These are phyloP conservation scores for Thamnophis elegans DNA, from an alignment of 2,797 vertebrate genomes.

Conservation along the genomic window DNA sequence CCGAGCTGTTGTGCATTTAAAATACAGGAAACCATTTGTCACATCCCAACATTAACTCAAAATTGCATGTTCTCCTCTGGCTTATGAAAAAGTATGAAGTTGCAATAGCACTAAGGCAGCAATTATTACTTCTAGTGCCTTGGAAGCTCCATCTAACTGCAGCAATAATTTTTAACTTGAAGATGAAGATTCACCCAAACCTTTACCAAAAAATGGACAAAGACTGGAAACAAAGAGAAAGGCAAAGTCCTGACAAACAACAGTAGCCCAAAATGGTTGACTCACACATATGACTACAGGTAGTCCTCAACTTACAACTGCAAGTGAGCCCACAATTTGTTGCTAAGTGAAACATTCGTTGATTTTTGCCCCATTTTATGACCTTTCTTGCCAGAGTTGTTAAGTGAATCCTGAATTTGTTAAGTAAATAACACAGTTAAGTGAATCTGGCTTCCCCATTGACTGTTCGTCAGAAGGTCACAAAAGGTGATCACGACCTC, in stretches of 20 bases:
- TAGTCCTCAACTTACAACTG: neutral
- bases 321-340: neutral
- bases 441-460: neutral
- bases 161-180: neutral
- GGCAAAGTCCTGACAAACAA: neutral
- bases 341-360: neutral
- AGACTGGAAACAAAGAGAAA: neutral
- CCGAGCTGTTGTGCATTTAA: neutral
- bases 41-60: neutral
- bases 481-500: neutral
- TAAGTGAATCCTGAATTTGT: neutral
- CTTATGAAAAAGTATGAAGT: neutral
- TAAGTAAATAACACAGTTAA: neutral
- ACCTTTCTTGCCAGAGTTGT: neutral
- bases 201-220: neutral
- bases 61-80: neutral
- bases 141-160: neutral
- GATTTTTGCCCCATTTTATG: neutral
- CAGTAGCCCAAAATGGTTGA: neutral
- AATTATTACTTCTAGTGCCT: neutral
- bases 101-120: neutral
- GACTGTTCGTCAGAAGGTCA: neutral
- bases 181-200: neutral
- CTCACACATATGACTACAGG: neutral
- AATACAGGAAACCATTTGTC: neutral